Evolutionary conservation across 64 coral and sea anemone genomes (phyloP), one percentile per base, ranked within the genome.

Genomic region (Stichodactyla mertensii): DNA sequence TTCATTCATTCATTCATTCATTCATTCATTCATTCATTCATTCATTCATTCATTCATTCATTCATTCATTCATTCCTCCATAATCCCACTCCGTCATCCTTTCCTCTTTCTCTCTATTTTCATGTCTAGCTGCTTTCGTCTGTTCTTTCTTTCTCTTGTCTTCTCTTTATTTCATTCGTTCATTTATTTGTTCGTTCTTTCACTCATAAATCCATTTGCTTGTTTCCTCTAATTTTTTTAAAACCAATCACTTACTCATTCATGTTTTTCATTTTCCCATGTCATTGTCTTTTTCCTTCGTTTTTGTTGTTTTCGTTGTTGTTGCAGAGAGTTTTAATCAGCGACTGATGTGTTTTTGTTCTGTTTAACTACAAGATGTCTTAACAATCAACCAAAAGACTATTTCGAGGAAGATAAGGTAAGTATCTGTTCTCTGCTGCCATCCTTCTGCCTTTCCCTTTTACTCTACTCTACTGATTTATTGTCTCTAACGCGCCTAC

Each of bases 381-480:
- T 98, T 0, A 88, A 94, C 64, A 98, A 98, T 77, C 96, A 98
- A 61, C 93, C 93, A 6, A 87, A 88, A 77, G 80, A 94, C 52
- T 98, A 94, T 26, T 98, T 94, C 67, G 45, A 85, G 5, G 87
- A 90, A 60, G 96, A 98, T 61, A 84, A 57, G 90, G 96, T 98
- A 88, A 77, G 88, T 77, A 79, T 52, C 28, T 51, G 36, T 2
- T 45, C 36, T 45, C 36, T 45, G 1, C 36, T 45, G 36, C 36
- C 13, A 16, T n/a, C 61, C 16, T 5, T 18, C 2, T 18, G 6
- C 19, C 11, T 16, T 19, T 3, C 19, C 62, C 22, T 20, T 66
- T 6, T 9, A 6, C 62, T 66, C 59, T 61, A 2, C 3, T 45
- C 36, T 45, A 3, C 36, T 45, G 36, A 4, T 45, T 45, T 45